Conservation (phyloP, 2,888 invertebrate species). For the Euplexia lucipara region DNA sequence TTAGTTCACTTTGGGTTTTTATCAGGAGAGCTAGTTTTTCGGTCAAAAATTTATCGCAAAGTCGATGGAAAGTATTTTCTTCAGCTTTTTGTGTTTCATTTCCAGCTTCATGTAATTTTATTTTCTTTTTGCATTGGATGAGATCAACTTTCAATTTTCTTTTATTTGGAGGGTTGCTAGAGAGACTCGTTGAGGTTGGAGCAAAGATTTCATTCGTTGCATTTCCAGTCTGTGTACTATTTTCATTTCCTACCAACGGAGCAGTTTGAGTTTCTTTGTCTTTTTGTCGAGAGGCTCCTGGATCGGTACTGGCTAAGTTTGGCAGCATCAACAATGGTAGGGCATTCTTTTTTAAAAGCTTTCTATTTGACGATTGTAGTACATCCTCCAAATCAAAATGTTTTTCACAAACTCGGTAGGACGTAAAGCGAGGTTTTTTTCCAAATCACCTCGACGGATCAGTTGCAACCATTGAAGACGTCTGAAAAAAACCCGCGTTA, state of each 20-base stretch:
- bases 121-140: too few species aligned
- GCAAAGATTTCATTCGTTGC: too few species aligned
- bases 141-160: too few species aligned
- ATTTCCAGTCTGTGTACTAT: too few species aligned
- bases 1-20: too few species aligned
- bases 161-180: too few species aligned
- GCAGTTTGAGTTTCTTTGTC: slow-evolving; percentile 42
- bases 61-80: too few species aligned
- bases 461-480: slow-evolving; percentile 55
- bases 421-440: slow-evolving; percentile 54
- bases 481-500: slow-evolving; percentile 40
- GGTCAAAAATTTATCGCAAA: too few species aligned
- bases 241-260: background rate
- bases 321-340: slow-evolving; percentile 57
- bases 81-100: too few species aligned
- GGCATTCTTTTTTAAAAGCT: slow-evolving; percentile 53
- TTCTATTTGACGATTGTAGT: slow-evolving; percentile 24
- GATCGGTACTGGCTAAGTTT: slow-evolving; percentile 24
- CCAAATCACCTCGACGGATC: slow-evolving; percentile 57
- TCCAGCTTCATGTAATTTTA: too few species aligned
- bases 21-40: too few species aligned
- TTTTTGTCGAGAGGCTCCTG: slow-evolving; percentile 24
- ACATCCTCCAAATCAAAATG: slow-evolving; percentile 51
- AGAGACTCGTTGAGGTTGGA: too few species aligned
- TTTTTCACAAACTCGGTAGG: slow-evolving; percentile 58